Evolutionary conservation across 2,113 vertebrate genomes (phyloP).

Genomic region (Suncus etruscus): DNA sequence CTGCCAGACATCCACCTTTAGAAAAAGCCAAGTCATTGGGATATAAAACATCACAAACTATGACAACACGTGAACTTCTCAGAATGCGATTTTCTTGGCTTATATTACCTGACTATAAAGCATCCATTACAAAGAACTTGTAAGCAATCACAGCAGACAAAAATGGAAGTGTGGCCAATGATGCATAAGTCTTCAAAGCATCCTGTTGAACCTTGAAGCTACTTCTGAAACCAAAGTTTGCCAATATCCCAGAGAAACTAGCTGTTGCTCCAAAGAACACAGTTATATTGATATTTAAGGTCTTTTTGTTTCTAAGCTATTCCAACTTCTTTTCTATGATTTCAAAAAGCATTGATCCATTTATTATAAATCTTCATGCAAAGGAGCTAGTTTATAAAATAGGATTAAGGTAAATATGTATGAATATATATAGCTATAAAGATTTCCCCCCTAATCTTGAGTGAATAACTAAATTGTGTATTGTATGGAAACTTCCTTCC

Average conservation of each 20-base stretch:
- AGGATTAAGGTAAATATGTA: too few relatives aligned
- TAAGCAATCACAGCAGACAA: constrained; percentile 88
- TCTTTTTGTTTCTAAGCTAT: constrained; percentile 52
- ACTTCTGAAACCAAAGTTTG: constrained; percentile 92
- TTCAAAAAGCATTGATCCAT: constrained; percentile 45
- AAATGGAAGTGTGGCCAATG: constrained; percentile 92
- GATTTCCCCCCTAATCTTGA: too few relatives aligned
- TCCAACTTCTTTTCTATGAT: constrained; percentile 72
- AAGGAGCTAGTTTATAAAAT: too few relatives aligned
- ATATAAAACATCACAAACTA: constrained; percentile 65
- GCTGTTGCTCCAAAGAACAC: constrained; percentile 87
- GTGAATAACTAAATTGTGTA: too few relatives aligned
- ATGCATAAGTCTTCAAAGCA: constrained; percentile 86
- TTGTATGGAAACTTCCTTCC: too few relatives aligned
- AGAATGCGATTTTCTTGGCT: constrained; percentile 70
- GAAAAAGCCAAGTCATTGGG: constrained; percentile 76
- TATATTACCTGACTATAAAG: constrained; percentile 89
- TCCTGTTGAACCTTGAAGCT: constrained; percentile 89
- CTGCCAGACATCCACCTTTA: constrained; percentile 78
- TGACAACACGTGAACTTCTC: constrained; percentile 63
- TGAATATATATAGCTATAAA: too few relatives aligned
- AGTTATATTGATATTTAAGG: constrained; percentile 68
- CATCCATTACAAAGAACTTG: constrained; percentile 83
- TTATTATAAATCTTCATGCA: too few relatives aligned
- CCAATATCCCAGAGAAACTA: constrained; percentile 88